Conservation (phyloP, 2,888 invertebrate species). For the Plutella xylostella region DNA sequence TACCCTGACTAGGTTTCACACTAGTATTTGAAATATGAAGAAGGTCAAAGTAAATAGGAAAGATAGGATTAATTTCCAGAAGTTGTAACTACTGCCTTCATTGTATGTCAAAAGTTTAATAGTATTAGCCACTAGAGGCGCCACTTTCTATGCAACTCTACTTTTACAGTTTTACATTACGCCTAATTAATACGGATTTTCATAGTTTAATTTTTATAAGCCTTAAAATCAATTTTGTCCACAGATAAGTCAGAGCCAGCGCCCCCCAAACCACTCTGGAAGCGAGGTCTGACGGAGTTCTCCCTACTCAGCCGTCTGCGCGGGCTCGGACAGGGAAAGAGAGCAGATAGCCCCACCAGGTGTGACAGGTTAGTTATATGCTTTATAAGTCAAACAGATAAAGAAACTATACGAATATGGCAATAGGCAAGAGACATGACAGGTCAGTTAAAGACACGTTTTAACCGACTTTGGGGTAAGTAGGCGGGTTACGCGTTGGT, state of each 20-base stretch:
- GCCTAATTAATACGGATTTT: not conserved
- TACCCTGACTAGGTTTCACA: too few species aligned
- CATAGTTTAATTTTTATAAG: not conserved
- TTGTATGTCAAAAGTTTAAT: too few species aligned
- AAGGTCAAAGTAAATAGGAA: too few species aligned
- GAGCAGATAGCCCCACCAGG: conserved; percentile 39
- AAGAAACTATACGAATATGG: not conserved
- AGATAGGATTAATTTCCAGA: too few species aligned
- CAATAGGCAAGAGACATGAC: not conserved
- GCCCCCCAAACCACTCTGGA: conserved; percentile 51
- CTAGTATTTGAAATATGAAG: too few species aligned
- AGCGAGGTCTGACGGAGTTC: conserved; percentile 52
- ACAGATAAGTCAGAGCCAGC: not conserved
- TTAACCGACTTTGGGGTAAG: too few species aligned
- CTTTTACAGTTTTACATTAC: too few species aligned
- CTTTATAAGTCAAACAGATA: not conserved
- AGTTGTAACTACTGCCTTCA: not conserved
- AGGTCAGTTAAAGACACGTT: not conserved
- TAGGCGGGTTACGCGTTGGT: not conserved
- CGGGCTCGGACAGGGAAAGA: conserved; percentile 37
- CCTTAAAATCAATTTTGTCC: not conserved
- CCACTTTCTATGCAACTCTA: too few species aligned
- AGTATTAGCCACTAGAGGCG: too few species aligned
- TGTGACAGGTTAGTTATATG: too few species aligned
- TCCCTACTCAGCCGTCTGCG: conserved; percentile 43